phyloP scores from a whole-genome alignment of 2,113 vertebrate genomes.

The Cnemophilus loriae region DNA sequence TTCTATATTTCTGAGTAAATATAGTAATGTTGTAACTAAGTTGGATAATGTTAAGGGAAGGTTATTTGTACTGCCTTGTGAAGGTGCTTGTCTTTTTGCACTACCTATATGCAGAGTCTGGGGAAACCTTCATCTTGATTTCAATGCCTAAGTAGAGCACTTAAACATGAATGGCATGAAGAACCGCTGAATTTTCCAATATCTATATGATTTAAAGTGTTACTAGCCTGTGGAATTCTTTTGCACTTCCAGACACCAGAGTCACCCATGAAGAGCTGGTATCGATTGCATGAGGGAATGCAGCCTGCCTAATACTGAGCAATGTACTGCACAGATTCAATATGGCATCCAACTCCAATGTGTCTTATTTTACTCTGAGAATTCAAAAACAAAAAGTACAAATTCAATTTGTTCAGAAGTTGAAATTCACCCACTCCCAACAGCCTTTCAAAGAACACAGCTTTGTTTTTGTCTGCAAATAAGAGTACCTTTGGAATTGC shows the following conservation, averaged over 20 bases:
- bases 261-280: background rate
- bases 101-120: background rate
- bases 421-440: background rate
- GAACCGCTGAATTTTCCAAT: background rate
- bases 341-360: background rate
- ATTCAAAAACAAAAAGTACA: background rate
- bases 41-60: background rate
- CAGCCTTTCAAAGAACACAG: background rate
- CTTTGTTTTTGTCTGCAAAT: background rate
- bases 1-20: constrained; percentile 5
- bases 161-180: background rate
- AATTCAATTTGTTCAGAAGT: background rate
- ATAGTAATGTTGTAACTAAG: background rate
- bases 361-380: background rate
- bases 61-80: background rate
- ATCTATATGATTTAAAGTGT: background rate
- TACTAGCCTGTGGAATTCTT: background rate
- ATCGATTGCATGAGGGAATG: background rate
- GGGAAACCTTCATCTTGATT: background rate
- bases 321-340: background rate
- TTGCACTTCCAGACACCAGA: background rate
- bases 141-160: background rate
- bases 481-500: background rate
- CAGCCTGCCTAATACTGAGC: background rate
- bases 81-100: background rate